These are phyloP conservation scores for Danio tinwini DNA, from an alignment of 2,797 vertebrate genomes.

Conservation along the genomic window DNA sequence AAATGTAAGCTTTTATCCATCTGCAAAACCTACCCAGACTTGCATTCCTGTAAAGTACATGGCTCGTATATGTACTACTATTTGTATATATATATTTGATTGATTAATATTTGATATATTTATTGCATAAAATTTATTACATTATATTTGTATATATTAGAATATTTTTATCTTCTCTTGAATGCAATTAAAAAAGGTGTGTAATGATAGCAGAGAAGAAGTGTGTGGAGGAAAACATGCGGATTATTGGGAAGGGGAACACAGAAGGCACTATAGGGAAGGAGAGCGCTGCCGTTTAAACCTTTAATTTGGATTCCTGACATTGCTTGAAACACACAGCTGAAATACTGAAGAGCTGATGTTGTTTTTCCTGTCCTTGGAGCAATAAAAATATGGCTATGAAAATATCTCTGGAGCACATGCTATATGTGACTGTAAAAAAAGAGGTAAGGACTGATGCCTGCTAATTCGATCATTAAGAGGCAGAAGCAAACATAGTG, in stretches of 20 bases:
- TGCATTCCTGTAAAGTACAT: too few species aligned
- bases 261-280: constrained; percentile 16
- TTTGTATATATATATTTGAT: not conserved
- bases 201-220: constrained; percentile 3
- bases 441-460: constrained; percentile 2
- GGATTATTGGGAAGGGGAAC: constrained; percentile 29
- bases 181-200: constrained; percentile 8
- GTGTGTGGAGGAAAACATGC: not conserved
- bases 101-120: too few species aligned
- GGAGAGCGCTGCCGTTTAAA: constrained; percentile 40
- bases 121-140: too few species aligned
- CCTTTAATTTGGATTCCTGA: constrained; percentile 33
- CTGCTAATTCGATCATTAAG: constrained; percentile 30
- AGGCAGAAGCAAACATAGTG: not conserved
- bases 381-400: constrained; percentile 5
- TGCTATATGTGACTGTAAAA: constrained; percentile 13
- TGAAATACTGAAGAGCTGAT: constrained; percentile 13
- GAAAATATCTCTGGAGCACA: constrained; percentile 3
- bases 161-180: not conserved
- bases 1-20: too few species aligned
- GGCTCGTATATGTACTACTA: too few species aligned
- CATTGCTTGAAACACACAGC: constrained; percentile 30
- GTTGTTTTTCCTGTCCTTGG: constrained; percentile 25
- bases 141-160: not conserved
- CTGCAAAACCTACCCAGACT: too few species aligned